These are phyloP conservation scores for Hippocampus mohnikei DNA, from an alignment of 2,113 vertebrate genomes.

Conservation along the genomic window DNA sequence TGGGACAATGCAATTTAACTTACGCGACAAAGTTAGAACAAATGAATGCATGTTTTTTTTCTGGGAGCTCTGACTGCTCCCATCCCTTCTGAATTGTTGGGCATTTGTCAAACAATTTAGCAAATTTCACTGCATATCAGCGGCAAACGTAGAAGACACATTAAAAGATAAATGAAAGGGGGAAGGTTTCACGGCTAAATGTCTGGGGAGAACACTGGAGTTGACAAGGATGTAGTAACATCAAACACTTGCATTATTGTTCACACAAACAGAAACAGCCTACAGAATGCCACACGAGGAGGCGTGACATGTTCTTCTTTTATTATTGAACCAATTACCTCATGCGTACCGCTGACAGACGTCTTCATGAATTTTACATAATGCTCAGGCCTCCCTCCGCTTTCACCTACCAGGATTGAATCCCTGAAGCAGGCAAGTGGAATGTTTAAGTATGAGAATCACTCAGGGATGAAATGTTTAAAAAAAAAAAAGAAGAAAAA, in stretches of 20 bases:
- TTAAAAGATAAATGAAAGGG: constrained; percentile 56
- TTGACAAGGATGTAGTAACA: constrained; percentile 49
- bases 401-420: constrained; percentile 27
- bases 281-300: constrained; percentile 37
- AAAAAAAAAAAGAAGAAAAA: not conserved
- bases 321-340: constrained; percentile 58
- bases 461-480: constrained; percentile 31
- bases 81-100: constrained; percentile 4
- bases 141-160: constrained; percentile 51
- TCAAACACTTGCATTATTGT: constrained; percentile 51
- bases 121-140: constrained; percentile 32
- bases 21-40: constrained; percentile 3
- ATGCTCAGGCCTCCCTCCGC: constrained; percentile 20
- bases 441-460: constrained; percentile 23
- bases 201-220: constrained; percentile 36
- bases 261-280: constrained; percentile 46
- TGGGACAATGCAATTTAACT: constrained; percentile 1
- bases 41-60: constrained; percentile 20
- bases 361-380: constrained; percentile 55
- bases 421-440: constrained; percentile 32
- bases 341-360: constrained; percentile 40
- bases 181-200: constrained; percentile 37
- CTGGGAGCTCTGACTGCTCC: not conserved
- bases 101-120: constrained; percentile 50
- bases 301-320: constrained; percentile 51